Conservation (phyloP, 2,888 invertebrate species). For the Bombylius major region DNA sequence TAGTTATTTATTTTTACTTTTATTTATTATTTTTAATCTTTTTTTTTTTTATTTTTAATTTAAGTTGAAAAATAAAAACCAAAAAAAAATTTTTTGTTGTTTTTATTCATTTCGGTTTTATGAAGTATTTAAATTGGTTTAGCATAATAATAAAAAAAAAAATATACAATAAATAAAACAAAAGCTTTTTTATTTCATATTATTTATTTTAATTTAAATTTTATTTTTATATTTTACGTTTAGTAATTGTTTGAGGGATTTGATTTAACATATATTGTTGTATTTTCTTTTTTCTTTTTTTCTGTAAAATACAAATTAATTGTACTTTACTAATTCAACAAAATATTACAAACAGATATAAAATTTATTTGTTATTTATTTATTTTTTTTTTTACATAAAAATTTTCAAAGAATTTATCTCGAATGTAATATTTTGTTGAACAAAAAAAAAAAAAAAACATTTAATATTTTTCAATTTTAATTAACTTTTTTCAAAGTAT, state of each 20-base stretch:
- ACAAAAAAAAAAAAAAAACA: neutral
- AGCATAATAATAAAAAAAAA: too few relatives aligned
- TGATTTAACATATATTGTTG: slow-evolving; percentile 23
- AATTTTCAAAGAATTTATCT: neutral
- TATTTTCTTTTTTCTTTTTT: slow-evolving; percentile 5
- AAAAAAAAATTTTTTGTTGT: neutral
- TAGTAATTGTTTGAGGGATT: slow-evolving; percentile 31
- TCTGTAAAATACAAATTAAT: slow-evolving; percentile 8
- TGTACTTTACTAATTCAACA: neutral
- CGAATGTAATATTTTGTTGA: slow-evolving; percentile 2
- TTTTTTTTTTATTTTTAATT: neutral
- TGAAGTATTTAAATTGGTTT: too few relatives aligned
- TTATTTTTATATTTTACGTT: slow-evolving; percentile 11
- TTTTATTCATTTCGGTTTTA: slow-evolving; percentile 7
- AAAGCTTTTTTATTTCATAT: slow-evolving; percentile 2
- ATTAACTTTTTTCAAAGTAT: slow-evolving; percentile 8
- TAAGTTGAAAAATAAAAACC: neutral
- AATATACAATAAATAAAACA: too few relatives aligned
- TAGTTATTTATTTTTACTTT: too few relatives aligned
- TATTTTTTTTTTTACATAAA: slow-evolving; percentile 1
- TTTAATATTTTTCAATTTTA: slow-evolving; percentile 5
- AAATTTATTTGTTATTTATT: slow-evolving; percentile 1
- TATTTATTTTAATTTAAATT: slow-evolving; percentile 14
- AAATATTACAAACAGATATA: neutral
- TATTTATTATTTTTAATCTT: too few relatives aligned